Percentiles rank a stretch among this genome's conserved stretches.
These are phyloP conservation scores for Ammodytes marinus DNA, from an alignment of 2,113 vertebrate species.

Conservation along the genomic window DNA sequence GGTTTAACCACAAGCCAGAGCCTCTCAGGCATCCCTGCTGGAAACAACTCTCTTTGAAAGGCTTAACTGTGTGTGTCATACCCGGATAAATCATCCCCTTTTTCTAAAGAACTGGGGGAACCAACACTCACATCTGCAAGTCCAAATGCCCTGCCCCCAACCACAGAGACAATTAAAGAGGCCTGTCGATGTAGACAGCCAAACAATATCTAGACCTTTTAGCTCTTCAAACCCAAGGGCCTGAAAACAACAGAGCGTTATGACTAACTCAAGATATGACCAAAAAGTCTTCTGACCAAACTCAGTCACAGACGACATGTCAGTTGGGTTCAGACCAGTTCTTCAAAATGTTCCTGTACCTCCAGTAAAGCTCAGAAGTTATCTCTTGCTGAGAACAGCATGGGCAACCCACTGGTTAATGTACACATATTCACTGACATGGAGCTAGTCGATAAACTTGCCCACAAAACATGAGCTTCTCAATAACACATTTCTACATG, in stretches of 20 bases:
- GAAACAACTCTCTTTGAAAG: background rate
- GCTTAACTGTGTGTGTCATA: background rate
- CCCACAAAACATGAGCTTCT: conserved; percentile 6
- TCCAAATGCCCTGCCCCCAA: background rate
- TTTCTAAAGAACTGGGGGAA: background rate
- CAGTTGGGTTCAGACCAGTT: background rate
- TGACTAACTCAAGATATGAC: background rate
- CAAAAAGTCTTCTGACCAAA: background rate
- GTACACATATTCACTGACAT: background rate
- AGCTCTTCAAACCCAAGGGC: background rate
- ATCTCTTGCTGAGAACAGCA: conserved; percentile 4
- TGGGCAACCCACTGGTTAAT: conserved; percentile 10
- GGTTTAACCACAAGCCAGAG: background rate
- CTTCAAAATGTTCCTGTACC: conserved; percentile 7
- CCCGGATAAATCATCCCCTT: background rate
- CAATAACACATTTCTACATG: conserved; percentile 10
- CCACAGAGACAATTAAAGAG: background rate
- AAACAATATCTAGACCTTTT: background rate
- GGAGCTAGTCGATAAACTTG: conserved; percentile 12
- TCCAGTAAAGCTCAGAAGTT: background rate
- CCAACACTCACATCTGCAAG: background rate
- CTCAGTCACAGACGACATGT: background rate
- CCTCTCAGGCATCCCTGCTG: background rate
- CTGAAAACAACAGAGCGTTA: background rate
- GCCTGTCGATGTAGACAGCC: background rate